Evolutionary conservation across 2,797 vertebrate species (phyloP).

Genomic region (Galago senegalensis): DNA sequence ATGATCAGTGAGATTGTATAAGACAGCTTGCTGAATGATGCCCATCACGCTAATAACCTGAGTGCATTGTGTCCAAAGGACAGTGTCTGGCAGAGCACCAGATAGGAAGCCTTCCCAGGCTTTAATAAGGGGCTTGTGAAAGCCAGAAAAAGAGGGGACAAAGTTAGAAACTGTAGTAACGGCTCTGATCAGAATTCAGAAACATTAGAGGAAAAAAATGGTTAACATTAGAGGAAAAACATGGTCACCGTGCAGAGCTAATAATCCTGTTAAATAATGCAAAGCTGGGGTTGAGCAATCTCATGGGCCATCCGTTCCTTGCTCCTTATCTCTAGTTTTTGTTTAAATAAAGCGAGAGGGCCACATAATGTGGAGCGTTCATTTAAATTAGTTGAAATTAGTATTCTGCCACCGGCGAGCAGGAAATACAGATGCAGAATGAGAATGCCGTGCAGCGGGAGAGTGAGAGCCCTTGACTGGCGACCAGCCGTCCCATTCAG

Average conservation of each 20-base stretch:
- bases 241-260: slow-evolving; percentile 22
- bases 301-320: not conserved
- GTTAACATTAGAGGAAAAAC: not conserved
- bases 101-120: slow-evolving; percentile 73
- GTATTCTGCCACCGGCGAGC: slow-evolving; percentile 53
- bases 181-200: slow-evolving; percentile 65
- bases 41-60: slow-evolving; percentile 68
- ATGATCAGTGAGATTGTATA: slow-evolving; percentile 80
- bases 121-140: slow-evolving; percentile 71
- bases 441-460: not conserved
- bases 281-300: not conserved
- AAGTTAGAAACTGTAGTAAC: slow-evolving; percentile 70
- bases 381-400: slow-evolving; percentile 77
- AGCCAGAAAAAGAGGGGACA: slow-evolving; percentile 68
- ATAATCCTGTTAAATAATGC: slow-evolving; percentile 48
- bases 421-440: slow-evolving; percentile 56
- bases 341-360: slow-evolving; percentile 72
- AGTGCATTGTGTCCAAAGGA: slow-evolving; percentile 68
- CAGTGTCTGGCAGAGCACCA: slow-evolving; percentile 55
- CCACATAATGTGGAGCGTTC: slow-evolving; percentile 35
- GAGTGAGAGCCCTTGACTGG: not conserved
- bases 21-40: slow-evolving; percentile 74
- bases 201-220: slow-evolving; percentile 24
- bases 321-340: slow-evolving; percentile 58
- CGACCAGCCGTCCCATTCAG: not conserved